These are phyloP conservation scores for Chrysotoxum bicinctum DNA, from an alignment of 2,888 invertebrate genomes.

Conservation along the genomic window DNA sequence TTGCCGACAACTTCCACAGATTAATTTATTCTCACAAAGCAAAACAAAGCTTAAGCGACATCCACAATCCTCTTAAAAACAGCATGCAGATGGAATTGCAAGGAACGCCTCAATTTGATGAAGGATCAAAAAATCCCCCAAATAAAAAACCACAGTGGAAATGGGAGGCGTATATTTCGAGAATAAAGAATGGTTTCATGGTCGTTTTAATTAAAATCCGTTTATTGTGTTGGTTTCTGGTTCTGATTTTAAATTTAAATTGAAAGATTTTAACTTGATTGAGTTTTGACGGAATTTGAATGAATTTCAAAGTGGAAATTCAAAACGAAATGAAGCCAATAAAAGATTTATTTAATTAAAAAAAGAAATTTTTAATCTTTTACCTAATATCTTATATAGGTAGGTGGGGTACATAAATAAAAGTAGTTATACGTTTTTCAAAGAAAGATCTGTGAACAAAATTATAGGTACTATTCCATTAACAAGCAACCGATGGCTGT, in stretches of 20 bases:
- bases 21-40: slow-evolving; percentile 16
- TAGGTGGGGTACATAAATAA: background rate
- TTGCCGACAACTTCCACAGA: slow-evolving; percentile 20
- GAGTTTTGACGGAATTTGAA: slow-evolving; percentile 17
- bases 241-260: slow-evolving; percentile 30
- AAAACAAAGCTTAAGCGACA: slow-evolving; percentile 30
- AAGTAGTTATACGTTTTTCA: background rate
- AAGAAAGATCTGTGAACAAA: background rate
- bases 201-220: slow-evolving; percentile 51
- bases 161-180: background rate
- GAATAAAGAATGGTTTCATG: slow-evolving; percentile 21
- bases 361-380: background rate
- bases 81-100: background rate
- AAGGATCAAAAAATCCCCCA: slow-evolving; percentile 6
- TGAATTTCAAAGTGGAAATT: background rate
- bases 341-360: background rate
- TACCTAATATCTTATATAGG: background rate
- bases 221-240: slow-evolving; percentile 16
- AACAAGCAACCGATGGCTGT: background rate
- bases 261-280: slow-evolving; percentile 35
- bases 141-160: background rate
- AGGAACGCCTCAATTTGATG: background rate
- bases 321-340: background rate
- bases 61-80: slow-evolving; percentile 24
- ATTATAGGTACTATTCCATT: background rate